These are phyloP conservation scores for Meganola albula DNA, from an alignment of 2,888 invertebrate genomes.

Conservation along the genomic window DNA sequence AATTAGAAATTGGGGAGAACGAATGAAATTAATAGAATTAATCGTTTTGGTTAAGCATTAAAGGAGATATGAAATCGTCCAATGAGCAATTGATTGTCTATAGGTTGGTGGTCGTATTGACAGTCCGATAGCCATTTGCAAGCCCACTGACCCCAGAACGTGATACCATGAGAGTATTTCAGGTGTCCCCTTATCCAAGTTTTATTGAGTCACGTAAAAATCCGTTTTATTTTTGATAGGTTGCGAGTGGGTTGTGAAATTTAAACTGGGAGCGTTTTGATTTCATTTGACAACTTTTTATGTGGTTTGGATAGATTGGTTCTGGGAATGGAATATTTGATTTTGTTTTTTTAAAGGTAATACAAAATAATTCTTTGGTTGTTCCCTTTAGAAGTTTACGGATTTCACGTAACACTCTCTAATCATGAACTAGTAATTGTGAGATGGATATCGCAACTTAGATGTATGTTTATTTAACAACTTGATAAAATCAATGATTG, in stretches of 20 bases:
- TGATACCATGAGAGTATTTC: constrained; percentile 32
- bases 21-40: constrained; percentile 25
- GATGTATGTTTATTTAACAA: too few species aligned
- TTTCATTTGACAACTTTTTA: constrained; percentile 2
- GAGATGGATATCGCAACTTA: too few species aligned
- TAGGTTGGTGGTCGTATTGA: constrained; percentile 33
- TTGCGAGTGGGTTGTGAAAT: constrained; percentile 5
- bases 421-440: too few species aligned
- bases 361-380: too few species aligned
- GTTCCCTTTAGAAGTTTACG: too few species aligned
- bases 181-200: constrained; percentile 26
- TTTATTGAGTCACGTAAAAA: constrained; percentile 24
- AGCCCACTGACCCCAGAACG: constrained; percentile 33
- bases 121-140: constrained; percentile 34
- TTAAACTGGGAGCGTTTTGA: constrained; percentile 6
- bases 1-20: constrained; percentile 28
- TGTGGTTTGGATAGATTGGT: not conserved
- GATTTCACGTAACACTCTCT: too few species aligned
- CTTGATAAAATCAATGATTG: too few species aligned
- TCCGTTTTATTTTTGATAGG: constrained; percentile 21
- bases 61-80: constrained; percentile 17
- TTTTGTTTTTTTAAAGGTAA: too few species aligned
- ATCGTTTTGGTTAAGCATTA: constrained; percentile 31
- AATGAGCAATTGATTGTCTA: constrained; percentile 26
- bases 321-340: constrained; percentile 6